Evolutionary conservation across 1,140 invertebrate genomes (phyloP).

Genomic region (Leptoteleia sp.): DNA sequence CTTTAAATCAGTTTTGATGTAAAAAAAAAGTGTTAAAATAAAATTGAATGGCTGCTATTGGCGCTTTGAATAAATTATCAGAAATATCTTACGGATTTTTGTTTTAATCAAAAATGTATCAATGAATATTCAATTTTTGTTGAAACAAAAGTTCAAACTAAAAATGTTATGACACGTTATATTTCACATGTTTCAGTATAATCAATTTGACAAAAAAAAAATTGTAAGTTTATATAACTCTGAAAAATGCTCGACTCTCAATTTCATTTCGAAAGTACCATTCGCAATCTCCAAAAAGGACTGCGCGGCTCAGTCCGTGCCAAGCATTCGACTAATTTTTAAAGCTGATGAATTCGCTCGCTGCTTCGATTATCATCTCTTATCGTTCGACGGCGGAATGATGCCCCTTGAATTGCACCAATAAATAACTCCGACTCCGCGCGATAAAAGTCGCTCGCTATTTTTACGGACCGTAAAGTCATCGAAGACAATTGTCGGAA

Average conservation of each 20-base stretch:
- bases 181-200: too few relatives aligned
- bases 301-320: not conserved
- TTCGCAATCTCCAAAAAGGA: slow-evolving; percentile 33
- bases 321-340: slow-evolving; percentile 30
- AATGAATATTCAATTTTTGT: slow-evolving; percentile 29
- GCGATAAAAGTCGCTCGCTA: slow-evolving; percentile 49
- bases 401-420: slow-evolving; percentile 26
- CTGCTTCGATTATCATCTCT: slow-evolving; percentile 49
- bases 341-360: slow-evolving; percentile 42
- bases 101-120: too few relatives aligned
- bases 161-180: too few relatives aligned
- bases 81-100: too few relatives aligned
- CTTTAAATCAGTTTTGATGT: too few relatives aligned
- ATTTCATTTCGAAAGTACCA: slow-evolving; percentile 23
- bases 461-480: slow-evolving; percentile 43
- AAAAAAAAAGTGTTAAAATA: too few relatives aligned
- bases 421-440: slow-evolving; percentile 41
- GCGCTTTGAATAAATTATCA: too few relatives aligned
- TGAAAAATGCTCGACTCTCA: slow-evolving; percentile 14
- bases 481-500: slow-evolving; percentile 32
- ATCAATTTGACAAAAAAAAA: too few relatives aligned
- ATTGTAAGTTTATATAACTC: too few relatives aligned
- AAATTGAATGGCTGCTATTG: too few relatives aligned
- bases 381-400: slow-evolving; percentile 38
- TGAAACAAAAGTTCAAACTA: too few relatives aligned